These are phyloP conservation scores for Orestias chungarensis DNA, from an alignment of 2,797 vertebrate genomes.

Conservation along the genomic window DNA sequence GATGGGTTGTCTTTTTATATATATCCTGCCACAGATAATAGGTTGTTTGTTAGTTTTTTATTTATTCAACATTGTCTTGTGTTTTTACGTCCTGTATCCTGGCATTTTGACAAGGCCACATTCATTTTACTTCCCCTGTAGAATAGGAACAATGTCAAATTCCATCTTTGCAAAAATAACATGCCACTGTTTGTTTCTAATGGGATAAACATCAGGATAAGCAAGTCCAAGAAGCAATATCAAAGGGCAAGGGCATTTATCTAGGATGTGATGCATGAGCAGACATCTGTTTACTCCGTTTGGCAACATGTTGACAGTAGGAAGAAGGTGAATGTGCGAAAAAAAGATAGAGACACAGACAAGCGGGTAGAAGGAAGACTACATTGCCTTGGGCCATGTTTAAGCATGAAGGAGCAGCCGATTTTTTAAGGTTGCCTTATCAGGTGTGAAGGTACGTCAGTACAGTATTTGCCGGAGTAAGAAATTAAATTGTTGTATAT, in stretches of 20 bases:
- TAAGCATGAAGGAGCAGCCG: slow-evolving; percentile 53
- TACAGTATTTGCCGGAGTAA: slow-evolving; percentile 54
- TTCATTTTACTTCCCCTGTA: slow-evolving; percentile 14
- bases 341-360: slow-evolving; percentile 13
- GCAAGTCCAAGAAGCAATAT: slow-evolving; percentile 57
- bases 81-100: background rate
- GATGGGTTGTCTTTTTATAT: too few relatives aligned
- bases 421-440: slow-evolving; percentile 62
- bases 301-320: slow-evolving; percentile 44
- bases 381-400: slow-evolving; percentile 52
- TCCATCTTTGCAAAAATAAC: slow-evolving; percentile 32
- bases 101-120: background rate
- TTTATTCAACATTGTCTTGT: background rate
- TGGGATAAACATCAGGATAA: slow-evolving; percentile 34
- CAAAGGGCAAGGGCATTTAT: slow-evolving; percentile 64
- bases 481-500: slow-evolving; percentile 49
- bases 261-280: slow-evolving; percentile 54
- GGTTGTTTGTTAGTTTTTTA: too few relatives aligned
- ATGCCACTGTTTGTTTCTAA: slow-evolving; percentile 2
- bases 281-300: slow-evolving; percentile 52
- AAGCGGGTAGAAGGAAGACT: slow-evolving; percentile 14
- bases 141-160: slow-evolving; percentile 61
- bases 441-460: slow-evolving; percentile 28
- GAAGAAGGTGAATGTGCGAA: slow-evolving; percentile 40
- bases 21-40: too few relatives aligned